Base-by-base conservation (phyloP, 2,797 vertebrate genomes). In the Anableps anableps region DNA sequence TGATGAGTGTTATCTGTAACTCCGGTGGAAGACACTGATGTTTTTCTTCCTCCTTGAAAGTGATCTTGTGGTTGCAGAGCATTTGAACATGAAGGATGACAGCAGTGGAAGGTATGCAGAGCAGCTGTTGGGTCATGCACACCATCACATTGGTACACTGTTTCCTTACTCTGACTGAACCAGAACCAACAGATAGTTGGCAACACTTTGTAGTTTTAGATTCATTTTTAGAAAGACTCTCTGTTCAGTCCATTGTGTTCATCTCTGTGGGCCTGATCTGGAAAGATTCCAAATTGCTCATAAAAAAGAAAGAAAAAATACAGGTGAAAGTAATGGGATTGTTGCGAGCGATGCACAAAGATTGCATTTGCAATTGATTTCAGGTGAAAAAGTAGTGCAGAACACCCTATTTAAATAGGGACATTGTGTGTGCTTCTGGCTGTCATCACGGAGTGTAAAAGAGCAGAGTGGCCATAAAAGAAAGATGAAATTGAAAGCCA, bases 41-140 rank as follows among this genome's bases (percentile, higher is more conserved):
- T 80, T 79, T 89, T 85, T 79, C 68, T 73, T 29, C 55, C 71
- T 62, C n/a, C 55, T 76, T 55, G 4, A 47, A 85, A 75, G 79
- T 26, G 70, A 74, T 58, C 80, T 72, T 78, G 77, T 23, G 48
- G 78, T 80, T 74, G 47, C 1, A 9, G 75, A 72, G 88, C 31
- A 60, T 0, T 29, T 79, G 68, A 77, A 34, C 26, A 0, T 72
- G 68, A 38, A 60, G 43, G 79, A 84, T 93, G 92, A 91, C 88
- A 19, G 58, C 78, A 19, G 1, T 66, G 91, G 91, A 93, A 91
- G 84, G 85, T 87, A 93, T 94, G 90, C 72, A 7, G 68, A 85
- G 90, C 87, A 91, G 87, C 89, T 90, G 90, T 85, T 58, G 78
- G 84, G 72, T 89, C 91, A 87, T 83, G 92, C 76, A 80, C 70